Evolutionary conservation across 2,888 invertebrate genomes (phyloP).

Genomic region (Proisotoma minuta): DNA sequence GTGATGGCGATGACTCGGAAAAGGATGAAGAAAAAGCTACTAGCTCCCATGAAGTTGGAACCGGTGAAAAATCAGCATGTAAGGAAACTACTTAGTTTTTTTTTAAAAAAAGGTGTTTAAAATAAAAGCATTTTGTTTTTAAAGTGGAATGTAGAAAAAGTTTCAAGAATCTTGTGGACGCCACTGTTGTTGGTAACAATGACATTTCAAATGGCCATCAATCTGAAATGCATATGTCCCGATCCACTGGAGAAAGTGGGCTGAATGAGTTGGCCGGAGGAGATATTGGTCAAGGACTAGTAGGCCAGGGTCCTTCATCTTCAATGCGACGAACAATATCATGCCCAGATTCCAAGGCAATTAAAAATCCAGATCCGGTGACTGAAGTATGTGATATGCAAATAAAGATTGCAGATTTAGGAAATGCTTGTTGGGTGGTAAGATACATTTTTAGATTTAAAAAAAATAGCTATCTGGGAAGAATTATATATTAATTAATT

Average conservation of each 20-base stretch:
- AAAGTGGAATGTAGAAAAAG: slow-evolving; percentile 49
- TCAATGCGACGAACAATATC: slow-evolving; percentile 49
- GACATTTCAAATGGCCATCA: slow-evolving; percentile 32
- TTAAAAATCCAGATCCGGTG: slow-evolving; percentile 65
- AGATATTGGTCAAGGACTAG: background rate
- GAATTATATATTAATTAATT: background rate
- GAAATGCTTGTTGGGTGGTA: slow-evolving; percentile 95
- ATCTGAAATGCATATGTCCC: slow-evolving; percentile 38
- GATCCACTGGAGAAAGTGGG: slow-evolving; percentile 38
- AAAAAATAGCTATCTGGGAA: background rate
- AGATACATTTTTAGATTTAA: too few species aligned
- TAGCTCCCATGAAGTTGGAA: too few species aligned
- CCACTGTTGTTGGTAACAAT: background rate
- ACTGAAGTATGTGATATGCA: slow-evolving; percentile 81
- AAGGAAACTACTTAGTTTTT: background rate
- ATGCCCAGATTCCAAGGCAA: slow-evolving; percentile 49
- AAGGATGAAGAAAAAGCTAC: background rate
- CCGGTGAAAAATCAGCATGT: too few species aligned
- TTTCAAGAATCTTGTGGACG: slow-evolving; percentile 49
- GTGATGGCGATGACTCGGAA: background rate
- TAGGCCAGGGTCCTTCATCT: slow-evolving; percentile 26
- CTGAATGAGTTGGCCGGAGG: slow-evolving; percentile 30
- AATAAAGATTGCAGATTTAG: slow-evolving; percentile 97
- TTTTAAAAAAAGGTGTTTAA: background rate
- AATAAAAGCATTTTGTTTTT: background rate